A percentile compares a stretch with the other conserved stretches of the same genome.
phyloP scores from a whole-genome alignment of 2,888 invertebrate genomes.

The Muschampia plurimacula region DNA sequence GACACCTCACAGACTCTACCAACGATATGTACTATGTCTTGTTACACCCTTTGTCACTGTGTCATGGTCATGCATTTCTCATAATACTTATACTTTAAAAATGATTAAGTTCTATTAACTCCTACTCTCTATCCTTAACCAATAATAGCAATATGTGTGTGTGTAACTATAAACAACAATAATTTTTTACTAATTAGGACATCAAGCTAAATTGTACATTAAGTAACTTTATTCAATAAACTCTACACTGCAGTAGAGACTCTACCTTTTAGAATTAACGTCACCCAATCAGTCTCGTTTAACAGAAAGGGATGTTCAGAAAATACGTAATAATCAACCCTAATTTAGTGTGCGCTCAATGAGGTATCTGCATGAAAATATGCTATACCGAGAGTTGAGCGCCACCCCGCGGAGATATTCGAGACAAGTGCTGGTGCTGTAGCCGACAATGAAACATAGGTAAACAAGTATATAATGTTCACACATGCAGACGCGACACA shows the following conservation, averaged over 20 bases:
- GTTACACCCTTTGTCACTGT: not conserved
- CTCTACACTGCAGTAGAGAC: not conserved
- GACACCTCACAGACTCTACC: not conserved
- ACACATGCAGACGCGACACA: conserved; percentile 26
- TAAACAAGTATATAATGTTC: not conserved
- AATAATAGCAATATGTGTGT: no score
- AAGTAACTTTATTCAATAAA: no score
- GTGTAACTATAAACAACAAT: no score
- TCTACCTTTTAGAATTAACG: not conserved
- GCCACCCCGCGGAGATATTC: not conserved
- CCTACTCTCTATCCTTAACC: no score
- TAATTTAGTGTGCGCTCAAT: not conserved
- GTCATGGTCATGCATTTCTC: not conserved
- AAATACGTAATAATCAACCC: not conserved
- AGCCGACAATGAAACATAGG: conserved; percentile 1
- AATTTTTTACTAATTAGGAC: no score
- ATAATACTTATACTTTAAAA: no score
- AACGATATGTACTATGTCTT: not conserved
- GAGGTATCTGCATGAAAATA: not conserved
- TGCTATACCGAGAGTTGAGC: conserved; percentile 1
- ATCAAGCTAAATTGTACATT: no score
- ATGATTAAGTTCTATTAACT: no score
- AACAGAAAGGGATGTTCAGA: not conserved
- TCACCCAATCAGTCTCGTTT: not conserved
- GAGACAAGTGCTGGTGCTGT: not conserved